These are phyloP conservation scores for Dryobota labecula DNA, from an alignment of 2,888 invertebrate species.

Conservation along the genomic window DNA sequence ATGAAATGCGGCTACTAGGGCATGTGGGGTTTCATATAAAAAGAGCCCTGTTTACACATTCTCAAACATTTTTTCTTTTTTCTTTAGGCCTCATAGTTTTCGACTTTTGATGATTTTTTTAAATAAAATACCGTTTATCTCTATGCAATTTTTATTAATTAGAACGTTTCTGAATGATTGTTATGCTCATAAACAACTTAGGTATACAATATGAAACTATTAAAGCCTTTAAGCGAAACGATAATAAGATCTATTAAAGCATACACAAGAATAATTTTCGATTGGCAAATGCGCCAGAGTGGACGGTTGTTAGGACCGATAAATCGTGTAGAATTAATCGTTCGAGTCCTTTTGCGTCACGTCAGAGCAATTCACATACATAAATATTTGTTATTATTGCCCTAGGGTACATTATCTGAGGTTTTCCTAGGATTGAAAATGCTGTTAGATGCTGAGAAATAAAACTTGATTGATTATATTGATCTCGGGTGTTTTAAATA, in stretches of 20 bases:
- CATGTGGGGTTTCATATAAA: too few species aligned
- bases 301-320: constrained; percentile 53
- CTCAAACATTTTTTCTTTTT: too few species aligned
- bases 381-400: constrained; percentile 51
- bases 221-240: constrained; percentile 14
- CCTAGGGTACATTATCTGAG: constrained; percentile 21
- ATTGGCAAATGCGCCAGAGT: constrained; percentile 51
- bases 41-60: too few species aligned
- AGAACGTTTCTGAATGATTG: constrained; percentile 15
- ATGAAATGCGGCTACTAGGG: too few species aligned
- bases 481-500: neutral
- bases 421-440: constrained; percentile 30
- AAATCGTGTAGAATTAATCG: constrained; percentile 59
- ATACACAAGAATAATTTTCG: constrained; percentile 37
- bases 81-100: too few species aligned
- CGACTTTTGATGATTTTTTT: too few species aligned
- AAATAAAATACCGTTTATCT: too few species aligned
- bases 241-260: constrained; percentile 28
- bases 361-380: constrained; percentile 41
- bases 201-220: constrained; percentile 12
- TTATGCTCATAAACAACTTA: neutral
- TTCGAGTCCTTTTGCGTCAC: constrained; percentile 54
- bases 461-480: constrained; percentile 20
- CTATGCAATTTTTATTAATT: too few species aligned
- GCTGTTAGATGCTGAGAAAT: constrained; percentile 27